phyloP scores from a whole-genome alignment of 2,888 invertebrate species.

The Cheiracanthium punctorium region DNA sequence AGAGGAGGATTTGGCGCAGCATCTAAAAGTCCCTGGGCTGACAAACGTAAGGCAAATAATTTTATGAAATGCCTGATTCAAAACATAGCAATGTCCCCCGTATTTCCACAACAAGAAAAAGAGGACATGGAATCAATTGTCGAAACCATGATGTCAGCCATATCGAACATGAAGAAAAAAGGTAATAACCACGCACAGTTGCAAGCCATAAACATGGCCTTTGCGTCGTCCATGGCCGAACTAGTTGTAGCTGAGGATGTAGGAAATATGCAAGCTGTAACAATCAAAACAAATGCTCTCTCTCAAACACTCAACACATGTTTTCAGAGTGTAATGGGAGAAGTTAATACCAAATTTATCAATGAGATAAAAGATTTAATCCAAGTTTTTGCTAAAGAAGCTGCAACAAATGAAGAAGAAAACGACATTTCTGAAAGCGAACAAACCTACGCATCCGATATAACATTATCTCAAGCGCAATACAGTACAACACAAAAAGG shows the following conservation, averaged over 20 bases:
- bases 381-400: slow-evolving; percentile 38
- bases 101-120: slow-evolving; percentile 44
- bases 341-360: slow-evolving; percentile 38
- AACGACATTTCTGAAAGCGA: not conserved
- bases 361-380: slow-evolving; percentile 51
- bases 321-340: slow-evolving; percentile 13
- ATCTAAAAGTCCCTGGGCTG: slow-evolving; percentile 37
- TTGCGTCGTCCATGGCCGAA: slow-evolving; percentile 45
- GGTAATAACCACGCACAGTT: not conserved
- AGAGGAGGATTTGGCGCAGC: not conserved
- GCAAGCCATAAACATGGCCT: slow-evolving; percentile 50
- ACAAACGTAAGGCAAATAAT: slow-evolving; percentile 22
- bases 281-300: slow-evolving; percentile 30
- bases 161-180: not conserved
- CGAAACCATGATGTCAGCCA: slow-evolving; percentile 40
- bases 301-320: slow-evolving; percentile 20
- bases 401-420: slow-evolving; percentile 2
- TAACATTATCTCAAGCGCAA: too few relatives aligned
- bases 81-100: slow-evolving; percentile 25
- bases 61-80: slow-evolving; percentile 53
- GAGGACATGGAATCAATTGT: slow-evolving; percentile 46
- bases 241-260: slow-evolving; percentile 45
- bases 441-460: too few relatives aligned
- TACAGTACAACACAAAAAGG: too few relatives aligned
- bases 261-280: not conserved